Evolutionary conservation across 2,888 invertebrate species (phyloP), one percentile per base, ranked within the genome.

Genomic region (Apodemia zela): DNA sequence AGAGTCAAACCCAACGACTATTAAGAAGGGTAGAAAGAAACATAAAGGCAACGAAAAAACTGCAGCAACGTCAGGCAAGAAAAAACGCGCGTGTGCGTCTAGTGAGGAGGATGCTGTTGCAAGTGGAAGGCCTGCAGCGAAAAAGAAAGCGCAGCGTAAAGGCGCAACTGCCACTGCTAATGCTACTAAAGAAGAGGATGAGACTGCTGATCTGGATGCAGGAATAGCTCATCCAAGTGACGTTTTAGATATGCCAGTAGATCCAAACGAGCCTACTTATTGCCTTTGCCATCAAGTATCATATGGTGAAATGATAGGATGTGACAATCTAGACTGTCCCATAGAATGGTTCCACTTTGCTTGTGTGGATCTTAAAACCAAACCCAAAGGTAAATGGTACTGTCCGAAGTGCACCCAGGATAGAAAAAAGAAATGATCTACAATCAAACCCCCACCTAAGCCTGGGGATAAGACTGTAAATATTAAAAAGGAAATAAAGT

Each of bases 181-280:
- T 68, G 75, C 85, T 59, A 76, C 79, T 11, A 89, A 89, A 70
- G 91, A 89, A 69, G 84, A 87, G 65, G 89, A 89, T 63, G 90
- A 89, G 69, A 87, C 83, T 73, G 88, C 81, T 8, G 90, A 90
- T 68, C 80, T 94, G 70, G 93, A 94, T 1, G 87, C 82, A 49
- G 93, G 93, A 61, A 93, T 94, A 79, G 94, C 96, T 1, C 97
- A 97, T 87, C 96, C 97, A 0, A 97, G 98, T 70, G 99, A 97
- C 80, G 97, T 97, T 13, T 88, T 97, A 47, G 97, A 97, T 72
- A 97, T 97, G 97, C 97, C 97, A 0, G 97, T 97, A 0, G 97
- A 99, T 93, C 99, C 99, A 0, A 99, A 99, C 80, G 99, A 99
- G 82, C 99, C 99, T 0, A 99, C 98, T 0, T 99, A 99, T 82